A percentile compares a stretch with the other conserved stretches of the same genome.
These are phyloP conservation scores for Phylloscopus whistleri DNA, from an alignment of 2,113 vertebrate genomes.

Conservation along the genomic window DNA sequence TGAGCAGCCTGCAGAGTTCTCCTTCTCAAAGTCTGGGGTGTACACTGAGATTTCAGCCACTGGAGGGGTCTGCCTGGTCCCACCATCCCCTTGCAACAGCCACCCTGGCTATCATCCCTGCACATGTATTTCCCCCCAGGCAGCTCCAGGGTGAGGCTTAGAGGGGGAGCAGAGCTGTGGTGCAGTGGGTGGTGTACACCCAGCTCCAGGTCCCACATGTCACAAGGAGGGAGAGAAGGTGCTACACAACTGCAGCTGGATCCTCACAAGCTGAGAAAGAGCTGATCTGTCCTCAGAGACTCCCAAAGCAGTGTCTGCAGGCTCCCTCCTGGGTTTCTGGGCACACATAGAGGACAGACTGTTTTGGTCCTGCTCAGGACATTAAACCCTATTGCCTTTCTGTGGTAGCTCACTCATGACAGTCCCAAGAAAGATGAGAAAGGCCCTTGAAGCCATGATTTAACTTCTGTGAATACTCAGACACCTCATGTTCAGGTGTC, in stretches of 20 bases:
- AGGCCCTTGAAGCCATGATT: background rate
- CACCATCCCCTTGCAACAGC: background rate
- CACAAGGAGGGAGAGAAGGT: background rate
- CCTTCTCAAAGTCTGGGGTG: background rate
- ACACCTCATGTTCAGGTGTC: background rate
- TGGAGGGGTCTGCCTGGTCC: background rate
- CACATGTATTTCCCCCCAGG: background rate
- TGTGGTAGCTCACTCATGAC: background rate
- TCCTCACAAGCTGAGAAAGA: background rate
- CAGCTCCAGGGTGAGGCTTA: background rate
- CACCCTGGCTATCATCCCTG: background rate
- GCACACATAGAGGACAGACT: background rate
- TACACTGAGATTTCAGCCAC: background rate
- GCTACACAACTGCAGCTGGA: background rate
- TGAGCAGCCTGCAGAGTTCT: background rate
- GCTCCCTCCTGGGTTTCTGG: background rate
- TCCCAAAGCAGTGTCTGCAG: accelerated
- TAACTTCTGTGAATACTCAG: background rate
- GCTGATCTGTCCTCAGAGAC: background rate
- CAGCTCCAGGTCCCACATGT: background rate
- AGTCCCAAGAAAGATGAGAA: background rate
- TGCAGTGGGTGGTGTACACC: background rate
- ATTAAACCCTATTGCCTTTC: background rate
- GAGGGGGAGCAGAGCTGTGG: background rate
- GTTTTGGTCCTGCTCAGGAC: background rate